Evolutionary conservation across 2,888 invertebrate species (phyloP), one percentile per base, ranked within the genome.

Genomic region (Diarsia rubi): DNA sequence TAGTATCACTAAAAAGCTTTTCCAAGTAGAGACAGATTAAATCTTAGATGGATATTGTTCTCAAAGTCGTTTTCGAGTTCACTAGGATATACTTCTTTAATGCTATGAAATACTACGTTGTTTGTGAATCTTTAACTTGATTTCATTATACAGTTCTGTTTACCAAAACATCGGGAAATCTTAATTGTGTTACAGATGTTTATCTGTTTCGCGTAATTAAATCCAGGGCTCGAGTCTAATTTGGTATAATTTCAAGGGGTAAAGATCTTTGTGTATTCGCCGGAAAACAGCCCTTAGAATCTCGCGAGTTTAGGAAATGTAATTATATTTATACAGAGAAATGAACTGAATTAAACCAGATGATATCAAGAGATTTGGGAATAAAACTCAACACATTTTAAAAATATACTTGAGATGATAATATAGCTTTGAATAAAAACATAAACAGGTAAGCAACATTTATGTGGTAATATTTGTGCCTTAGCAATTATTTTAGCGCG

Each of bases 171-270:
- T 68, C 54, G 37, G 6, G 21, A 64, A 19, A 70, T 81, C 70
- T 70, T 75, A 81, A 84, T 81, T 84, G 45, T 31, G 64, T 67
- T 75, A 71, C n/a, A 47, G 73, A 73, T 71, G 62, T 85, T 84
- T 81, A 76, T 70, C 66, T 84, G 69, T 65, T 66, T 69, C 82
- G 27, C 19, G 72, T 81, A 85, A 85, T 82, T 82, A 70, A 81
- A 85, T 73, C 66, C 69, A 63, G 57, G 14, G 31, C 27, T 80
- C 31, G 27, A 68, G 21, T 62, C 27, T 81, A 79, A 83, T 83
- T 80, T 72, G 42, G 62, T 71, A 67, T 72, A 70, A 71, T 80
- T 81, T 73, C 27, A 73, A 83, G 65, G 59, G 64, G 73, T 80
- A 68, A 82, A 83, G 68, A 83, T 80, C 60, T 68, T 64, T 67